These are phyloP conservation scores for Drosophila crucigera DNA, from an alignment of 2,888 invertebrate species.

Conservation along the genomic window DNA sequence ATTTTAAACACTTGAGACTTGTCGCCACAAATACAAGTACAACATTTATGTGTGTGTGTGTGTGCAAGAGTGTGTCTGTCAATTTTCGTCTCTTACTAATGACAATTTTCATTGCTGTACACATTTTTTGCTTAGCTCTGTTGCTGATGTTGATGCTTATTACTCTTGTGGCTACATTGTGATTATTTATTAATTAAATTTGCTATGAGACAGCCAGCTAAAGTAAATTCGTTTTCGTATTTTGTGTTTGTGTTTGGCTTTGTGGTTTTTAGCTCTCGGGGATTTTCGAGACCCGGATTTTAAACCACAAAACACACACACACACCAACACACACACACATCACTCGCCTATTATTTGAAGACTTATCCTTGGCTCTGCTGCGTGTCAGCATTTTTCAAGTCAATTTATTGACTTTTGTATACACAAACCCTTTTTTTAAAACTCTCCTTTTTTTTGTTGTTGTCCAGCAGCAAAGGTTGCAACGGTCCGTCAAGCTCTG, in stretches of 20 bases:
- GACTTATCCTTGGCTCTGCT: constrained; percentile 45
- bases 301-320: neutral
- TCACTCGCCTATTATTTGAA: constrained; percentile 54
- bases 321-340: constrained; percentile 2
- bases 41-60: neutral
- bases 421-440: constrained; percentile 23
- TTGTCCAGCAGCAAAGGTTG: constrained; percentile 10
- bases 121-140: constrained; percentile 20
- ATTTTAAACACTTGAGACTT: constrained; percentile 79
- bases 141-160: constrained; percentile 59
- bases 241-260: constrained; percentile 36
- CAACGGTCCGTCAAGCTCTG: neutral
- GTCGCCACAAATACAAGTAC: constrained; percentile 50
- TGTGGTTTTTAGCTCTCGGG: constrained; percentile 30
- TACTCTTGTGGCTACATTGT: constrained; percentile 76
- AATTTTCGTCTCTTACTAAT: constrained; percentile 61
- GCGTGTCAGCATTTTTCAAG: constrained; percentile 40
- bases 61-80: constrained; percentile 38
- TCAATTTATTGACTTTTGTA: constrained; percentile 52
- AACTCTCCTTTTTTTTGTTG: neutral
- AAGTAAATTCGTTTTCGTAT: constrained; percentile 38
- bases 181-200: constrained; percentile 83
- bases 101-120: constrained; percentile 68
- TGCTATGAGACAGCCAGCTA: constrained; percentile 63
- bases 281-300: constrained; percentile 11